Percentiles rank a stretch among this genome's conserved stretches.
Evolutionary conservation across 2,888 invertebrate species (phyloP).

Genomic region (Heliconius ismenius): DNA sequence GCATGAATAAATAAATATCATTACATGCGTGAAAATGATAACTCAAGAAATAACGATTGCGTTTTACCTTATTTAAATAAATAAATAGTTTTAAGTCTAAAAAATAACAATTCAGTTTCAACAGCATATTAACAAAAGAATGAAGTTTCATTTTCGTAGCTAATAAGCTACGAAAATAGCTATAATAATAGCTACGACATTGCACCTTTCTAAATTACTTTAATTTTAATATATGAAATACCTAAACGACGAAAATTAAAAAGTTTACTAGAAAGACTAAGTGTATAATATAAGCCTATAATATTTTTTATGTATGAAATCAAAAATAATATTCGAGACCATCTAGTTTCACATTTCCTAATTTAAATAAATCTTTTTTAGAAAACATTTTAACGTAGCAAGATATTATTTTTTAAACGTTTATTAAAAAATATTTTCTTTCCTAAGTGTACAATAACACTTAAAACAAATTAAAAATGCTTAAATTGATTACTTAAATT

Average conservation of each 20-base stretch:
- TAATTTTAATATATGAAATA: too few relatives aligned
- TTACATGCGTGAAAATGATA: neutral
- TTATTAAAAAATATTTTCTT: neutral
- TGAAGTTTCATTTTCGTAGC: too few relatives aligned
- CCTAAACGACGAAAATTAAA: neutral
- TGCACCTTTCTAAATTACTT: too few relatives aligned
- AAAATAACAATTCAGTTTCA: neutral
- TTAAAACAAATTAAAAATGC: neutral
- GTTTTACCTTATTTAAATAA: neutral
- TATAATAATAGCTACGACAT: too few relatives aligned
- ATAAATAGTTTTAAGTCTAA: neutral
- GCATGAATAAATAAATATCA: neutral
- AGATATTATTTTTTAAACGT: too few relatives aligned
- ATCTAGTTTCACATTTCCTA: neutral
- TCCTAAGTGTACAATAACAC: neutral
- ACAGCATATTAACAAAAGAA: neutral
- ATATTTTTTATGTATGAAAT: neutral
- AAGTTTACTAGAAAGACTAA: neutral
- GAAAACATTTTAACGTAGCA: neutral
- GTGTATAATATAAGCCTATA: neutral
- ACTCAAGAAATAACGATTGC: neutral
- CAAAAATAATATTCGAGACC: neutral
- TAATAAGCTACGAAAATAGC: too few relatives aligned
- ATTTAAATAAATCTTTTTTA: neutral
- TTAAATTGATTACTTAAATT: neutral